Evolutionary conservation across 2,888 invertebrate genomes (phyloP), one percentile per base, ranked within the genome.

Genomic region (Limnephilus rhombicus): DNA sequence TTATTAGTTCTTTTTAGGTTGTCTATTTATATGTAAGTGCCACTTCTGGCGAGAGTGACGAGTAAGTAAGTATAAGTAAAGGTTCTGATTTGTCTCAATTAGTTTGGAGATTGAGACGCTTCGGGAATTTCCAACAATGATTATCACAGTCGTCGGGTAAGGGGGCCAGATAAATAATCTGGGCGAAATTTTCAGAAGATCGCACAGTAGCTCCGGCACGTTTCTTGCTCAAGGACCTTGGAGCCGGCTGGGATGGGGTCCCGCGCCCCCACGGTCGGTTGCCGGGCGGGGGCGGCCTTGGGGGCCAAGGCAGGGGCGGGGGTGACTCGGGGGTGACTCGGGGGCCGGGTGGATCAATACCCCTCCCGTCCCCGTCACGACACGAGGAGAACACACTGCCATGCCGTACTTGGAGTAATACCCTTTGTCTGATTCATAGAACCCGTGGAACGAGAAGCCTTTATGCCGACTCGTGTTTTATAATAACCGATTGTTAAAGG

Each of bases 331-430:
- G 34, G 34, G 80, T 9, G 80, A 18, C 80, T 37, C 29, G 87
- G 80, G 88, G 88, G 80, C 89, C 24, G 89, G 81, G 81, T 82
- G 90, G 90, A 90, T 90, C 90, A 45, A 90, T 90, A 90, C 49
- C 90, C 90, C 89, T 18, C 34, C 89, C 80, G 49, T 80, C 90
- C 90, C 90, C 81, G 80, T 24, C 89, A n/a, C 68, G 24, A 29
- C 80, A 34, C 13, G 37, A 80, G 88, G 80, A 37, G 86, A 45
- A 37, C 83, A 41, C 34, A 41, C 37, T 83, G 68, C 53, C 53
- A 53, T 53, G 53, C 68, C 68, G 68, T n/a, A 68, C 68, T 68
- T 68, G 24, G 68, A 85, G 34, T 24, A 49, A 86, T 86, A 49
- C 88, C 88, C 88, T 89, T 89, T 89, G 88, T 89, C 80, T n/a